Conservation (phyloP, 2,797 vertebrate species). For the Apogon hyalosoma region DNA sequence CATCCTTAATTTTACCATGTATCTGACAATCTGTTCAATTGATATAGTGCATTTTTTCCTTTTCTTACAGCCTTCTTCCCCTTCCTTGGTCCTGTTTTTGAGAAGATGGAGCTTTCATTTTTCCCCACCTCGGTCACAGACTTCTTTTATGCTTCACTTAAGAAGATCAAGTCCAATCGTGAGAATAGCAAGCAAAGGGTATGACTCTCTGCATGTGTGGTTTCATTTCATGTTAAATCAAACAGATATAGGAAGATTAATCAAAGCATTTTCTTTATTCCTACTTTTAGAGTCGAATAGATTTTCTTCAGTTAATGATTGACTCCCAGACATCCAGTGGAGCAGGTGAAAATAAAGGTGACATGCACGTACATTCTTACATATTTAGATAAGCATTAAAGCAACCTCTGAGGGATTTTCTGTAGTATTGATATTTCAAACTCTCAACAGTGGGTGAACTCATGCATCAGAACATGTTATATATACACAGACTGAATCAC, state of each 20-base stretch:
- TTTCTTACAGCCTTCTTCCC: constrained; percentile 80
- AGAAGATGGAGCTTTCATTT: constrained; percentile 78
- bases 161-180: constrained; percentile 80
- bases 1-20: too few species aligned
- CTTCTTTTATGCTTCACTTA: constrained; percentile 80
- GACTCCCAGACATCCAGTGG: constrained; percentile 79
- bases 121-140: constrained; percentile 65
- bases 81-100: constrained; percentile 72
- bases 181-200: constrained; percentile 56
- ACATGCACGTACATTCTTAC: background rate
- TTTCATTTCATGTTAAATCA: background rate
- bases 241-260: background rate
- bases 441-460: too few species aligned
- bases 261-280: background rate
- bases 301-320: constrained; percentile 90
- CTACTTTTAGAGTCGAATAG: constrained; percentile 73
- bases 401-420: background rate
- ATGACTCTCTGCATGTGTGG: background rate
- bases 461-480: constrained; percentile 32
- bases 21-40: background rate
- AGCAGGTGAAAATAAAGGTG: constrained; percentile 49
- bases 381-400: background rate
- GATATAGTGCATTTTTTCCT: background rate
- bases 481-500: too few species aligned
- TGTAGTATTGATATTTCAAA: too few species aligned